Evolutionary conservation across 2,888 invertebrate species (phyloP).

Genomic region (Exocentrus adspersus): DNA sequence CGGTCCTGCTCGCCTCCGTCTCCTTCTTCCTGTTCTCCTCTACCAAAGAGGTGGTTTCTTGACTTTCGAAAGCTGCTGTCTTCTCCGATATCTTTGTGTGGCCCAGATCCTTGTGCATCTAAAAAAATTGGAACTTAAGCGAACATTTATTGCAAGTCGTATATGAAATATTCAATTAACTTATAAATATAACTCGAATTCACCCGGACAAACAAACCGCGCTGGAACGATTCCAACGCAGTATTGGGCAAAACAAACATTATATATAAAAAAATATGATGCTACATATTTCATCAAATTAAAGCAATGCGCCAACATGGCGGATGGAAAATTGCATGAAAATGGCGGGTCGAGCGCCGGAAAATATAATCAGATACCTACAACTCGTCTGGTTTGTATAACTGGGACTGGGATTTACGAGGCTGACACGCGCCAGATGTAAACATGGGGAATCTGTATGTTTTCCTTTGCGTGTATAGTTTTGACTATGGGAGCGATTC

Average conservation of each 20-base stretch:
- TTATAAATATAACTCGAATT: conserved; percentile 20
- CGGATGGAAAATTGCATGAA: no score
- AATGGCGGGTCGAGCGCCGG: no score
- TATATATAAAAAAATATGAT: neutral
- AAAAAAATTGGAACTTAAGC: conserved; percentile 29
- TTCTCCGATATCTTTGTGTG: conserved; percentile 59
- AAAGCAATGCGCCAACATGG: no score
- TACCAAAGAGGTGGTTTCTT: conserved; percentile 57
- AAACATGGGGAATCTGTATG: no score
- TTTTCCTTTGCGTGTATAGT: no score
- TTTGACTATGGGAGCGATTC: no score
- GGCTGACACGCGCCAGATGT: no score
- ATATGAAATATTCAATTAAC: neutral
- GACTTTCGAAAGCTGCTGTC: conserved; percentile 58
- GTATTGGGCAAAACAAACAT: neutral
- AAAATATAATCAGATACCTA: no score
- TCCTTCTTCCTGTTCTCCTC: conserved; percentile 58
- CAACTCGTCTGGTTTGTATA: no score
- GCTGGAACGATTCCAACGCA: conserved; percentile 5
- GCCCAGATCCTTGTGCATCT: conserved; percentile 60
- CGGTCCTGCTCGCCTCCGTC: conserved; percentile 55
- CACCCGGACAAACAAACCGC: conserved; percentile 1
- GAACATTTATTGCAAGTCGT: no score
- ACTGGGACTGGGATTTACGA: no score
- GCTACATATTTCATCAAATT: no score